phyloP scores from a whole-genome alignment of 2,113 vertebrate species.

The Parotia lawesii region DNA sequence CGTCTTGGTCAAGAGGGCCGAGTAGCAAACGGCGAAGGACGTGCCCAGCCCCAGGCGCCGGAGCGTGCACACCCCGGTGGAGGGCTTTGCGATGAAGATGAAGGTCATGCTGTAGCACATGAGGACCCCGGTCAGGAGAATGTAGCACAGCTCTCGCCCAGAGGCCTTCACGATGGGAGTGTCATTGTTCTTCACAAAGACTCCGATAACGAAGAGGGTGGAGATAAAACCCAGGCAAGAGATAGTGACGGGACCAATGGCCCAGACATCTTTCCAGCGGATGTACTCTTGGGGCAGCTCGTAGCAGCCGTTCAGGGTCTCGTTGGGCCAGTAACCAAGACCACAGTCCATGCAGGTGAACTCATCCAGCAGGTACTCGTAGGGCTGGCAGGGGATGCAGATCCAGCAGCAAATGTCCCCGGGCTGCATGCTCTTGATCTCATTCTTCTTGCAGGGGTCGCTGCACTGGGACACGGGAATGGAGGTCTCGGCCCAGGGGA shows the following conservation, averaged over 20 bases:
- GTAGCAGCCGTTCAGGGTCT: constrained; percentile 88
- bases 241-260: constrained; percentile 90
- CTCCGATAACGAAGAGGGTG: constrained; percentile 87
- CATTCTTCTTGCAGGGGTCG: constrained; percentile 92
- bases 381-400: constrained; percentile 94
- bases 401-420: constrained; percentile 99
- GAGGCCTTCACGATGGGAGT: constrained; percentile 96
- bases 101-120: constrained; percentile 99
- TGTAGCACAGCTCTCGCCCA: constrained; percentile 95
- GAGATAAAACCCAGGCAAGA: constrained; percentile 91
- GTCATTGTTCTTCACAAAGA: constrained; percentile 89
- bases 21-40: constrained; percentile 95
- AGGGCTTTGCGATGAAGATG: constrained; percentile 93
- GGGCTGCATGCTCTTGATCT: constrained; percentile 96
- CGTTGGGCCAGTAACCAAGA: constrained; percentile 91
- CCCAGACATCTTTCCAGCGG: constrained; percentile 94
- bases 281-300: constrained; percentile 96
- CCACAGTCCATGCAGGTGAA: constrained; percentile 93
- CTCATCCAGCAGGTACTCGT: constrained; percentile 90
- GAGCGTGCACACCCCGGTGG: constrained; percentile 85
- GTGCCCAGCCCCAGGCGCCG: constrained; percentile 91
- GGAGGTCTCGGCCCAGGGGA: constrained; percentile 80
- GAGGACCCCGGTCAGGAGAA: constrained; percentile 89
- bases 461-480: constrained; percentile 93
- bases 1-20: constrained; percentile 94